A percentile compares a stretch with the other conserved stretches of the same genome.
Evolutionary conservation across 1,140 invertebrate species (phyloP).

Genomic region (Drosophila rufa): DNA sequence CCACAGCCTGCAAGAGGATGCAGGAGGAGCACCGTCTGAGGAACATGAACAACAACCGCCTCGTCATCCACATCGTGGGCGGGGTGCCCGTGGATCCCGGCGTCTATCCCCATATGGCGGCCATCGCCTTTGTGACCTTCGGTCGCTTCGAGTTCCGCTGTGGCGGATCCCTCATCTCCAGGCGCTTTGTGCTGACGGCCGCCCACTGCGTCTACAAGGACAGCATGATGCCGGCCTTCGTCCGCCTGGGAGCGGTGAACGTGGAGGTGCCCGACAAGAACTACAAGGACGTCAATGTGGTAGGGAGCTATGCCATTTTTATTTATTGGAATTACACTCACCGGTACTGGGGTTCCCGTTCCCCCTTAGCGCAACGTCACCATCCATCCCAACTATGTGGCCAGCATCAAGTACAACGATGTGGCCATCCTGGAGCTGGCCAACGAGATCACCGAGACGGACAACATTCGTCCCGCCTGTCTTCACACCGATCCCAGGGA

Average conservation of each 20-base stretch:
- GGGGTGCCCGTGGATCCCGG: conserved; percentile 62
- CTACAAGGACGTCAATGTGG: conserved; percentile 57
- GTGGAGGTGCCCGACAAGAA: conserved; percentile 16
- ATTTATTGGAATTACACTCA: background rate
- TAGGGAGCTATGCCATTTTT: background rate
- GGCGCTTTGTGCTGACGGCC: conserved; percentile 87
- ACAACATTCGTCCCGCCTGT: conserved; percentile 60
- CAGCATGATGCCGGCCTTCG: conserved; percentile 40
- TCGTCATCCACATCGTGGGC: conserved; percentile 67
- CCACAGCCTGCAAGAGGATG: conserved; percentile 49
- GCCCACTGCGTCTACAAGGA: conserved; percentile 89
- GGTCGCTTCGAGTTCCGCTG: conserved; percentile 80
- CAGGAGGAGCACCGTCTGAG: background rate
- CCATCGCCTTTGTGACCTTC: conserved; percentile 55
- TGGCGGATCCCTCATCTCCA: conserved; percentile 85
- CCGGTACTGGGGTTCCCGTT: background rate
- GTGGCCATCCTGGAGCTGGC: conserved; percentile 72
- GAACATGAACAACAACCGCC: background rate
- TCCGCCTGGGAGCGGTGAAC: conserved; percentile 71
- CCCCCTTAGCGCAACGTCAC: conserved; percentile 34
- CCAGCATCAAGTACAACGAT: conserved; percentile 67
- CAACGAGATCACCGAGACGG: conserved; percentile 20
- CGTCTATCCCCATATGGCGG: conserved; percentile 81
- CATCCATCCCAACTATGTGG: conserved; percentile 67
- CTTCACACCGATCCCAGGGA: conserved; percentile 56